Conservation (phyloP, 2,888 invertebrate genomes). For the Microplitis manilae region DNA sequence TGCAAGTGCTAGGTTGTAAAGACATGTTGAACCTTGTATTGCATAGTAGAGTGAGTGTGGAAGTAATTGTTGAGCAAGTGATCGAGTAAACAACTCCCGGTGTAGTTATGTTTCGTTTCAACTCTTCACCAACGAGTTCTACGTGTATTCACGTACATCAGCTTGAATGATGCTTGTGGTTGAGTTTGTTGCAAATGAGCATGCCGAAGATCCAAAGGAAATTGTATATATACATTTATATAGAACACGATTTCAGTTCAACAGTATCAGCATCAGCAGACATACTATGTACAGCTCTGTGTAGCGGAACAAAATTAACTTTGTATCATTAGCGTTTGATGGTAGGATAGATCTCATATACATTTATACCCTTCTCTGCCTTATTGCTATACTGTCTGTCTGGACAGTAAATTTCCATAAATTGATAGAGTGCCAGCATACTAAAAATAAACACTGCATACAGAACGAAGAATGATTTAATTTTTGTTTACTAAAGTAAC, state of each 20-base stretch:
- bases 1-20: constrained; percentile 32
- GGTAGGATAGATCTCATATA: constrained; percentile 37
- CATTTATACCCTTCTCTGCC: constrained; percentile 43
- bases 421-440: constrained; percentile 52
- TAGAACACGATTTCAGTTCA: constrained; percentile 8
- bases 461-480: background rate
- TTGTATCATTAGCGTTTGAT: constrained; percentile 70
- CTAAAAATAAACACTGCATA: background rate
- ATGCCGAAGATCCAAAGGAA: constrained; percentile 38
- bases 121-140: background rate
- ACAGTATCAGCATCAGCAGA: constrained; percentile 17
- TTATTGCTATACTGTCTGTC: constrained; percentile 19
- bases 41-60: background rate
- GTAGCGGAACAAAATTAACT: constrained; percentile 57
- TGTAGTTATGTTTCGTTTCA: background rate
- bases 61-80: constrained; percentile 8
- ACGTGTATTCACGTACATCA: constrained; percentile 22
- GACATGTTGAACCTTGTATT: constrained; percentile 41
- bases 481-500: background rate
- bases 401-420: constrained; percentile 57
- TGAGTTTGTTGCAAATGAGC: constrained; percentile 49
- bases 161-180: constrained; percentile 43
- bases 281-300: background rate
- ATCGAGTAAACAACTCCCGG: constrained; percentile 25
- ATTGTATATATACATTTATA: constrained; percentile 21